Conservation (phyloP, 2,797 vertebrate species). For the Sciaenops ocellatus region DNA sequence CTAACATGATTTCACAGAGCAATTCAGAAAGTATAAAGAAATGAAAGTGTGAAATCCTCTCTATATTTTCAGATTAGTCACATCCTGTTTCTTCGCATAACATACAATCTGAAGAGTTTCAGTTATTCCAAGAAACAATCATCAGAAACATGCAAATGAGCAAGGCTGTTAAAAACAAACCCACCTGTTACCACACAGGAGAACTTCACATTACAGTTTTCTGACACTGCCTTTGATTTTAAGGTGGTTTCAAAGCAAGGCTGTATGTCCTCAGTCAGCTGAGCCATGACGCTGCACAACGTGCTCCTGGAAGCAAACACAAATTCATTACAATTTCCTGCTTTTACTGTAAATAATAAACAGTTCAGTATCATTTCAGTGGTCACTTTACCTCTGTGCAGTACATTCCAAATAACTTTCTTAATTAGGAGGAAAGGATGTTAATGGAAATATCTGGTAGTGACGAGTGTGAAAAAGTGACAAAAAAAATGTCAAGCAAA, state of each 20-base stretch:
- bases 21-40: not conserved
- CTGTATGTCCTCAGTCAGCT: constrained; percentile 97
- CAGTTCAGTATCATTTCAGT: constrained; percentile 25
- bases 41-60: constrained; percentile 2
- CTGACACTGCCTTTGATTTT: constrained; percentile 95
- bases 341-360: constrained; percentile 24
- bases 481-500: constrained; percentile 71
- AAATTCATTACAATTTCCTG: constrained; percentile 12
- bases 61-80: constrained; percentile 53
- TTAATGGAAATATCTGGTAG: constrained; percentile 76
- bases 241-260: constrained; percentile 96
- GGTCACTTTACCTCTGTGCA: constrained; percentile 46
- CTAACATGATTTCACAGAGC: constrained; percentile 2
- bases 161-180: constrained; percentile 1
- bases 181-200: constrained; percentile 96
- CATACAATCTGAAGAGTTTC: constrained; percentile 15
- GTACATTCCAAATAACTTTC: constrained; percentile 54
- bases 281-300: constrained; percentile 97
- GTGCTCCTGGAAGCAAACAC: constrained; percentile 90
- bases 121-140: constrained; percentile 27
- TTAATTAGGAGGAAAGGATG: constrained; percentile 50
- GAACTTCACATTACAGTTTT: constrained; percentile 95
- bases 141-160: constrained; percentile 2
- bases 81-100: constrained; percentile 32
- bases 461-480: constrained; percentile 54